Evolutionary conservation across 2,797 vertebrate species (phyloP), one percentile per base, ranked within the genome.

Genomic region (Sarcophilus harrisii): DNA sequence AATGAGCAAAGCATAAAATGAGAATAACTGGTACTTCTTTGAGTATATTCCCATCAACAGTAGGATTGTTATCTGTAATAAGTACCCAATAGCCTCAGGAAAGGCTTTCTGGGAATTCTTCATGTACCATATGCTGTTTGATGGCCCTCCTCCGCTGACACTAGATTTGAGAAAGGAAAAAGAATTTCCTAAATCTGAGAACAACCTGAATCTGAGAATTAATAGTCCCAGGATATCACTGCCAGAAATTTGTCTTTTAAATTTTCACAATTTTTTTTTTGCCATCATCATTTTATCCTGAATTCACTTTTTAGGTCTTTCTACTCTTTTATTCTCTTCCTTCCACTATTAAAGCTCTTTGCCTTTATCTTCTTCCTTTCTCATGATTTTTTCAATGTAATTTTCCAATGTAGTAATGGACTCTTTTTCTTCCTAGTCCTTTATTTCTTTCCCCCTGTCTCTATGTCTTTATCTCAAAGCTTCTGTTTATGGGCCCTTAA

Each of bases 1-100:
- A 98, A 99, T 99, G 99, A 98, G 99, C 13, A 99, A 99, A 0
- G 99, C 99, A 87, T 99, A 99, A 98, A 99, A 99, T 98, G 99
- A 99, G 98, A 99, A 99, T 95, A 99, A 99, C 99, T 99, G 99
- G 98, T 99, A 99, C 99, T 99, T 99, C 0, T 99, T 99, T 0
- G 99, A 99, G 60, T 99, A 99, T 99, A 99, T 99, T 98, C 99
- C 99, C 98, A 99, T 99, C 98, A 99, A 99, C 0, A 99, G 99
- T 92, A 99, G 99, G 98, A 99, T 99, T 0, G 99, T 99, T 0
- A 99, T 99, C 32, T 99, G 99, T 0, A 99, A 99, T 98, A 99
- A 98, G 99, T 99, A 0, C 99, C 99, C 0, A 99, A 99, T 0
- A 99, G 99, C 94, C 99, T 99, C 95, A 99, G 99, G 98, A 99